Base-by-base conservation (phyloP, 2,797 vertebrate genomes). In the Melanogrammus aeglefinus region DNA sequence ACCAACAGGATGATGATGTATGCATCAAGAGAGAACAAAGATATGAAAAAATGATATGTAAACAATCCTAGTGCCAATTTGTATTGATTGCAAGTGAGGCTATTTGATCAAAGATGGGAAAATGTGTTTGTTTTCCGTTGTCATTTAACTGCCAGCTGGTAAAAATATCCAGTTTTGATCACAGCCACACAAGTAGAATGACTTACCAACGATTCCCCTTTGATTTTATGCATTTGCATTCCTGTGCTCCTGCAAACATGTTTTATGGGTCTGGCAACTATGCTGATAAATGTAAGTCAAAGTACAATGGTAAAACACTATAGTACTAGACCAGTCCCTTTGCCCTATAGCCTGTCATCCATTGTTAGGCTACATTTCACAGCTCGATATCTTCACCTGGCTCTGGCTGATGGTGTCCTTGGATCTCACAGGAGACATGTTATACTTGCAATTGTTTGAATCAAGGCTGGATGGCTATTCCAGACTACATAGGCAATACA, bases 401-500 rank as follows among this genome's bases (percentile, higher is more conserved):
- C 86, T 86, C 76, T 86, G 86, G 87, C 87, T 89, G 83, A 76
- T 77, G 89, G 90, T 89, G 90, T 88, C 90, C 91, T 90, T 92
- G 90, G 91, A 85, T 88, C 83, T 86, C 79, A 82, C 81, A 87
- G 88, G 84, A 88, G 81, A 72, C 81, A 84, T 86, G 83, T 91
- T 91, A 86, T 80, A 84, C 87, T 86, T 90, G 86, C 87, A 90
- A 90, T 91, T 91, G 86, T 82, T 86, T 86, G 85, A 92, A 84
- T 91, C 87, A 91, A 85, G 78, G 78, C 77, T 81, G 82, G 83
- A 86, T 86, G 71, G 79, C 82, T 86, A 69, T 74, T 83, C 83
- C 87, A 92, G 87, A 90, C 91, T 92, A 84, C 91, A 92, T 88
- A 86, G 88, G 90, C 91, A 89, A 90, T 92, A 90, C 89, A 87